Base-by-base conservation (phyloP, 1,140 invertebrate genomes). In the Gonioctena quinquepunctata region DNA sequence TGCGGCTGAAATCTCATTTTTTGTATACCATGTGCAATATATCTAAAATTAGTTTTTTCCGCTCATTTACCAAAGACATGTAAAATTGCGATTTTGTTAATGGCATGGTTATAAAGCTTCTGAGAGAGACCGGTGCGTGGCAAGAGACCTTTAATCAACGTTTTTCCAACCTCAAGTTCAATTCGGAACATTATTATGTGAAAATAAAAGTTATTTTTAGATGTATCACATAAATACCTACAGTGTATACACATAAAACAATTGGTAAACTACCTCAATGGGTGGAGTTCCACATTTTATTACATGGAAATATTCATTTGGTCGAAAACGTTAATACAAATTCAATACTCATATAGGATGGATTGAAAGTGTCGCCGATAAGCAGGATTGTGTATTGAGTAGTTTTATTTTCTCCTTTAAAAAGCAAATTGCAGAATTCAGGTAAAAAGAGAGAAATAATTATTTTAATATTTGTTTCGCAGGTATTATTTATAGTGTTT, bases 151-250 rank as follows among this genome's bases (percentile, higher is more conserved):
- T 59, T 59, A 59, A 59, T 59, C 56, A 59, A 21, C 21, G 8
- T 59, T 59, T 59, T 59, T 59, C 21, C 23, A 25, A 25, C 33
- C 33, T 42, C 33, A 42, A 42, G 33, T 42, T 42, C 33, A 11
- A 42, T 42, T 42, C 33, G 11, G 33, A 26, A 25, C 21, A 7
- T 11, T 59, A 25, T 26, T 59, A 26, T 59, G 25, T 23, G 21
- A 59, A 26, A 59, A 59, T 59, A 59, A 59, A 59, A 59, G 56
- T 25, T 59, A 59, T 59, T 59, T 59, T 59, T 59, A 59, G 56
- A 26, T n/a, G n/a, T 59, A 59, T 59, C 33, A 11, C 33, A 42
- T 42, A 42, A 42, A 42, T 42, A 42, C 33, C 11, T 42, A 42
- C 33, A 11, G 33, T n/a, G 33, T 42, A 42, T 42, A 42, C 33